A percentile compares a stretch with the other conserved stretches of the same genome.
Evolutionary conservation across 2,888 invertebrate genomes (phyloP).

Genomic region (Gymnoscelis rufifasciata): DNA sequence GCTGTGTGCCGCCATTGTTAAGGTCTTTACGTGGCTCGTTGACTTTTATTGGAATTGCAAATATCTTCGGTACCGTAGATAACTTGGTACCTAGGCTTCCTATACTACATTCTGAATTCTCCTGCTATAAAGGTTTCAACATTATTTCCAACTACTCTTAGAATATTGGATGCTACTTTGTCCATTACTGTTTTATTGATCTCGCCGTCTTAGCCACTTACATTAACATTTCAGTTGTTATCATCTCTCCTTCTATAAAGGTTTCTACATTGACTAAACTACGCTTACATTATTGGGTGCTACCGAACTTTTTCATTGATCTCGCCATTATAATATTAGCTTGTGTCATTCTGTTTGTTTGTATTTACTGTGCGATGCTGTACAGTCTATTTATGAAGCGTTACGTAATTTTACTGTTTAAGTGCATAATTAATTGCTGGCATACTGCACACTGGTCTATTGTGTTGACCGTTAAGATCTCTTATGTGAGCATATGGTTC

Average conservation of each 20-base stretch:
- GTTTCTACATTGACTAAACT: no score
- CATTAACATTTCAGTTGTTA: no score
- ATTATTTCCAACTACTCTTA: no score
- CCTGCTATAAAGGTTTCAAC: no score
- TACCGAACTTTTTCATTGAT: not conserved
- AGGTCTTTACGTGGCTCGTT: conserved; percentile 11
- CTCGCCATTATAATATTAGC: no score
- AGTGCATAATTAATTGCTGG: conserved; percentile 15
- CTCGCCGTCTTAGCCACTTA: no score
- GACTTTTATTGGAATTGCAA: conserved; percentile 12
- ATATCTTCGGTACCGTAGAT: not conserved
- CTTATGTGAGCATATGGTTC: conserved; percentile 19
- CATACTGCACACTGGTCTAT: conserved; percentile 15
- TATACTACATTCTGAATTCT: no score
- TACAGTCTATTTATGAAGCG: conserved; percentile 6
- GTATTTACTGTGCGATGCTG: not conserved
- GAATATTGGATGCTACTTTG: no score
- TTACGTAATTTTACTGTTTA: conserved; percentile 11
- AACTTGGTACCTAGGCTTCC: no score
- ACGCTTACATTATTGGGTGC: no score
- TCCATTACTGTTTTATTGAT: no score
- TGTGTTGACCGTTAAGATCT: conserved; percentile 17
- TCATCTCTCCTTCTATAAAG: no score
- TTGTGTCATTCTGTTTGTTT: not conserved
- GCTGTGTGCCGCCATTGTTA: conserved; percentile 32